A percentile compares a stretch with the other conserved stretches of the same genome.
phyloP scores from a whole-genome alignment of 1,140 invertebrate species.

The Leptinotarsa undecemlineata region DNA sequence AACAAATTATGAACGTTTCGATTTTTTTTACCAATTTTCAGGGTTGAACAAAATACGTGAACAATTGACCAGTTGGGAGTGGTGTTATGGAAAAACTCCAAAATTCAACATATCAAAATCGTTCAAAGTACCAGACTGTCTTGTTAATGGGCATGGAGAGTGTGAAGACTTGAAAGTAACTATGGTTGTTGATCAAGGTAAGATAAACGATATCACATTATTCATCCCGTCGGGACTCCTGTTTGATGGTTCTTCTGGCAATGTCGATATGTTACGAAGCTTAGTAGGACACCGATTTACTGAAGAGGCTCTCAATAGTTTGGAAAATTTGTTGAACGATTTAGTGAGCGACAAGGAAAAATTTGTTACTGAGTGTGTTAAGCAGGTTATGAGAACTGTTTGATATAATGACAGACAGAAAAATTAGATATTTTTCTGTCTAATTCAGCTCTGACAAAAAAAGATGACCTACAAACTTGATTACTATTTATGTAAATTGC shows the following conservation, averaged over 20 bases:
- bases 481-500: not conserved
- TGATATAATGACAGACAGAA: constrained; percentile 28
- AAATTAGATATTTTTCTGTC: constrained; percentile 17
- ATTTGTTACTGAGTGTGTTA: constrained; percentile 49
- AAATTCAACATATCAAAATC: constrained; percentile 69
- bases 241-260: constrained; percentile 46
- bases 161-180: constrained; percentile 46
- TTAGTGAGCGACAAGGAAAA: constrained; percentile 47
- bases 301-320: constrained; percentile 44
- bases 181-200: constrained; percentile 49
- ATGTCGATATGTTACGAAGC: constrained; percentile 47
- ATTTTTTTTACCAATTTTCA: constrained; percentile 43
- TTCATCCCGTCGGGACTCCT: constrained; percentile 47
- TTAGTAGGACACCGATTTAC: constrained; percentile 50
- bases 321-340: constrained; percentile 43
- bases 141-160: constrained; percentile 31
- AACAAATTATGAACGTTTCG: not conserved
- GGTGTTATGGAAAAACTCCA: constrained; percentile 87
- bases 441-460: constrained; percentile 10
- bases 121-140: constrained; percentile 43
- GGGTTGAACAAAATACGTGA: constrained; percentile 68
- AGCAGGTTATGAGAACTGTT: constrained; percentile 48
- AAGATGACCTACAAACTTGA: not conserved
- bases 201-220: constrained; percentile 47
- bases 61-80: constrained; percentile 80